Evolutionary conservation across 2,888 invertebrate species (phyloP), one percentile per base, ranked within the genome.

Genomic region (Drosophila ustulata): DNA sequence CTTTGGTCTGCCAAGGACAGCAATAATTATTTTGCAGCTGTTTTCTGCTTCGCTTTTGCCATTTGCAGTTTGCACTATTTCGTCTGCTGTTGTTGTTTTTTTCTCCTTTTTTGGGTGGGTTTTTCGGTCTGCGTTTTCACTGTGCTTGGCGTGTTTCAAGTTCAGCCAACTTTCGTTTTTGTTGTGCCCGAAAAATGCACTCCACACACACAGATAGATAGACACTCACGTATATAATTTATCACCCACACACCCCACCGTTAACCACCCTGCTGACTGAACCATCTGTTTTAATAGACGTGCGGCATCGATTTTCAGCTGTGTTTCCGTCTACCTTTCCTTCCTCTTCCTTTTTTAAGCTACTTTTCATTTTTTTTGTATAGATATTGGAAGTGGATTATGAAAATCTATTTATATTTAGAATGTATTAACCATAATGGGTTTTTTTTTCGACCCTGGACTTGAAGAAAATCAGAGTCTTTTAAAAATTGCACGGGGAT

Each of bases 91-190:
- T n/a, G 37, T 37, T 37, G 11, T 37, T 37, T n/a, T n/a, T 37
- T 37, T 34, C 11, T 37, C 11, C 37, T 37, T 49, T 73, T 58
- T 73, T 78, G 59, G 67, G 75, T 66, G 67, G 63, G 64, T 28
- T 66, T 80, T 63, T 67, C 18, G 56, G 57, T 41, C 53, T 63
- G 58, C 58, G 39, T 41, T 41, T 41, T 41, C 39, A 13, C 39
- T 13, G 13, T 46, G 43, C 1, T 13, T 56, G 43, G 32, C 37
- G 56, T 32, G 53, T 75, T 82, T 72, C 87, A 88, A 86, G 86
- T 86, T 86, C 86, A 88, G 75, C 81, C 82, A 86, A 86, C 86
- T 86, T 86, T 86, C 87, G 69, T 80, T 86, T 85, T 86, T 85
- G 80, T 83, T 83, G 66, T 81, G 77, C 68, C 80, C 78, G 37